Percentiles rank a stretch among this genome's conserved stretches.
These are phyloP conservation scores for Myodes glareolus DNA, from an alignment of 2,113 vertebrate species.

Conservation along the genomic window DNA sequence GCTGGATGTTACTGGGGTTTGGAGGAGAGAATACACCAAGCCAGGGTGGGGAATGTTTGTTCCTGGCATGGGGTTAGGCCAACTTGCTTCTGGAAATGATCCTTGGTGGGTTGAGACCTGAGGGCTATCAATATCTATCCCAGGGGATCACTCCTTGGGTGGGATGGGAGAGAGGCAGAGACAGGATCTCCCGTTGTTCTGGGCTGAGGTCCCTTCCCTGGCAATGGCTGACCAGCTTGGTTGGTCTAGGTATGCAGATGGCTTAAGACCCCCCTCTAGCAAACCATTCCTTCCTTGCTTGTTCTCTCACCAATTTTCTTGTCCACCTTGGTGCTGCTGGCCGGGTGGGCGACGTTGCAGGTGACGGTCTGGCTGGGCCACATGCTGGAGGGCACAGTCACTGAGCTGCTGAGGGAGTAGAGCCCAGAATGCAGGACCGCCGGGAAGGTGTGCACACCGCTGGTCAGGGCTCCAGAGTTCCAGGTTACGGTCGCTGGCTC, in stretches of 20 bases:
- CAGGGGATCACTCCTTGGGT: too few relatives aligned
- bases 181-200: neutral
- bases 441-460: neutral
- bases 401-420: slow-evolving; percentile 60
- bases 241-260: too few relatives aligned
- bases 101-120: neutral
- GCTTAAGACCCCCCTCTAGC: neutral
- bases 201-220: neutral
- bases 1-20: neutral
- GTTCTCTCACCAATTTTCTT: neutral
- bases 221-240: neutral
- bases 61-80: fast-evolving
- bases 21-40: fast-evolving
- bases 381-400: slow-evolving; percentile 41
- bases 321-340: slow-evolving; percentile 50
- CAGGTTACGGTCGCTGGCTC: slow-evolving; percentile 39
- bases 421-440: neutral
- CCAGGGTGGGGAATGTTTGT: fast-evolving
- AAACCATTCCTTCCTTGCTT: neutral
- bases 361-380: neutral
- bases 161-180: neutral
- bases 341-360: slow-evolving; percentile 64
- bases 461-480: slow-evolving; percentile 50
- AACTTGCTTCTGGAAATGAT: neutral
- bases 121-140: neutral